Conservation (phyloP, 2,797 vertebrate genomes). For the Epinephelus coioides region DNA sequence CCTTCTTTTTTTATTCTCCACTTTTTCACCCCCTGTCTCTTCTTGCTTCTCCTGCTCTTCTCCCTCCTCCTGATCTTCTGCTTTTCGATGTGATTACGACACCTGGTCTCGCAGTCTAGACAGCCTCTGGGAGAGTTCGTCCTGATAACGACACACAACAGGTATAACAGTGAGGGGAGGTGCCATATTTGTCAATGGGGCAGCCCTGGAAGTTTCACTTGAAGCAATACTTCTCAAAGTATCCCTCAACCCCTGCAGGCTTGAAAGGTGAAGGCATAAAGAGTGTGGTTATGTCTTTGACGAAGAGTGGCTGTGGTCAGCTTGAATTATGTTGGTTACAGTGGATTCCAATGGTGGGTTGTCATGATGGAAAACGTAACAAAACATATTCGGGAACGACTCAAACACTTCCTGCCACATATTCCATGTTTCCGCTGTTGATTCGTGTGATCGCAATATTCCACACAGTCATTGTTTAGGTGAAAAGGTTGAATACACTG, state of each 20-base stretch:
- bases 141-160: slow-evolving; percentile 54
- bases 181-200: neutral
- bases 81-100: slow-evolving; percentile 42
- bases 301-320: neutral
- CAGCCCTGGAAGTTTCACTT: neutral
- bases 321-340: slow-evolving; percentile 9
- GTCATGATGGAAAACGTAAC: slow-evolving; percentile 22
- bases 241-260: neutral
- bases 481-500: neutral
- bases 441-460: neutral
- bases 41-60: slow-evolving; percentile 1
- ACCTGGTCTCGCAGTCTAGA: slow-evolving; percentile 75
- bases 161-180: neutral
- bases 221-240: neutral
- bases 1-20: slow-evolving; percentile 6
- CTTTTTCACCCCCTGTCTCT: slow-evolving; percentile 10
- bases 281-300: neutral
- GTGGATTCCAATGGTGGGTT: neutral
- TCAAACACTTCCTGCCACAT: slow-evolving; percentile 19
- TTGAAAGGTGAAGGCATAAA: neutral
- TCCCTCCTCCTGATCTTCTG: slow-evolving; percentile 1
- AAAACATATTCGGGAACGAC: slow-evolving; percentile 9
- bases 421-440: slow-evolving; percentile 1
- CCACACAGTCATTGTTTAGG: slow-evolving; percentile 9
- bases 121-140: slow-evolving; percentile 79